A percentile compares a stretch with the other conserved stretches of the same genome.
Conservation (phyloP, 2,888 invertebrate species). For the Aporophyla lueneburgensis region DNA sequence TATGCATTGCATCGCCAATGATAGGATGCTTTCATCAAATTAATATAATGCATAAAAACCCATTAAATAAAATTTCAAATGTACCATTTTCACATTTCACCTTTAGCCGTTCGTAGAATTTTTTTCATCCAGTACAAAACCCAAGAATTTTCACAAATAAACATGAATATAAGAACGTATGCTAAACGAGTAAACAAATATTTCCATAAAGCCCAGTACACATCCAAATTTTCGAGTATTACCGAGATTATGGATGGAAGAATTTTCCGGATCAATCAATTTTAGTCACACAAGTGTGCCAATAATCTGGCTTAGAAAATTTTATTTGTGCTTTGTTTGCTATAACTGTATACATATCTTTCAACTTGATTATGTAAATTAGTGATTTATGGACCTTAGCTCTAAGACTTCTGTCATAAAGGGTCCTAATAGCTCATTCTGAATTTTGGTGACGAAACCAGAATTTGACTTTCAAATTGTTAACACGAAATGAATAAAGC, state of each 20-base stretch:
- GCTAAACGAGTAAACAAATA: neutral
- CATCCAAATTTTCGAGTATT: neutral
- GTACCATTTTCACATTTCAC: neutral
- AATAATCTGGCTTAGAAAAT: neutral
- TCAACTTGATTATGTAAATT: conserved; percentile 5
- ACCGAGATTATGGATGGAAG: neutral
- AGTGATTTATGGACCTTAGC: neutral
- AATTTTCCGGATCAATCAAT: neutral
- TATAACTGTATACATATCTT: too few relatives aligned
- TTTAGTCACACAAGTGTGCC: neutral
- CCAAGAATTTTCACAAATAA: neutral
- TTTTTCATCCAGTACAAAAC: neutral
- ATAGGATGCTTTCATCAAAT: neutral
- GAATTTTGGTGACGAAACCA: neutral
- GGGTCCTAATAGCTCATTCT: neutral
- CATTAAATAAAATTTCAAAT: neutral
- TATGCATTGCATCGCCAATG: neutral
- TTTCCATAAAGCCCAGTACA: neutral
- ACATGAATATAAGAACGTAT: neutral
- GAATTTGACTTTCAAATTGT: neutral
- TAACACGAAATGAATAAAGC: neutral
- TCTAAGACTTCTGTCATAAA: neutral
- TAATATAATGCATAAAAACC: neutral
- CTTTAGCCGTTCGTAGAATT: too few relatives aligned
- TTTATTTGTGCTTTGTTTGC: neutral